Percentiles rank a stretch among this genome's conserved stretches.
Evolutionary conservation across 2,888 invertebrate species (phyloP).

Genomic region (Trypoxylon attenuatum): DNA sequence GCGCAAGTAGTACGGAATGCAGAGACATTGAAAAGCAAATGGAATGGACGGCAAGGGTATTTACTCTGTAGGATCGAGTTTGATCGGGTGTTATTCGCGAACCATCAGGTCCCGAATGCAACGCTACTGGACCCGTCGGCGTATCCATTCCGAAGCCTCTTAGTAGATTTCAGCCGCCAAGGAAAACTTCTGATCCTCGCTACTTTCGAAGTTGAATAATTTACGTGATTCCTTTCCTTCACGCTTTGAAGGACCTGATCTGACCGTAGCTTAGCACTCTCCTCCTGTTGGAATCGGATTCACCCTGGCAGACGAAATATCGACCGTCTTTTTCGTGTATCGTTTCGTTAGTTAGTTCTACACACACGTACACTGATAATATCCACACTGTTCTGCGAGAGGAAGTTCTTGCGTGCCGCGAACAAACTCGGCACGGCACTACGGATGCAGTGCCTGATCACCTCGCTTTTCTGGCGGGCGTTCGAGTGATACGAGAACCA

Average conservation of each 20-base stretch:
- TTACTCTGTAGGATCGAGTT: no score
- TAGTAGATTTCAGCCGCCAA: no score
- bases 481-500: conserved; percentile 52
- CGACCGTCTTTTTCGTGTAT: conserved; percentile 9
- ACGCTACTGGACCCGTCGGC: no score
- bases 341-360: conserved; percentile 1
- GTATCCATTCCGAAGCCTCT: no score
- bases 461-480: conserved; percentile 33
- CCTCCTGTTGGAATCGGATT: neutral
- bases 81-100: no score
- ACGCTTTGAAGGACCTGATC: no score
- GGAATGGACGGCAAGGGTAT: no score
- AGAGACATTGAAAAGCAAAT: no score
- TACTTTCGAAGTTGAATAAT: neutral
- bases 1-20: neutral
- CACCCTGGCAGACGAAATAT: conserved; percentile 4
- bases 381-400: neutral
- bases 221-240: neutral
- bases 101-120: no score
- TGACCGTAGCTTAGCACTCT: neutral
- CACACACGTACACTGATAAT: neutral
- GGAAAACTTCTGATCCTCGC: neutral
- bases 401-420: no score
- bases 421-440: neutral
- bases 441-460: conserved; percentile 17